phyloP scores from a whole-genome alignment of 2,888 invertebrate species.

The Arge pagana region DNA sequence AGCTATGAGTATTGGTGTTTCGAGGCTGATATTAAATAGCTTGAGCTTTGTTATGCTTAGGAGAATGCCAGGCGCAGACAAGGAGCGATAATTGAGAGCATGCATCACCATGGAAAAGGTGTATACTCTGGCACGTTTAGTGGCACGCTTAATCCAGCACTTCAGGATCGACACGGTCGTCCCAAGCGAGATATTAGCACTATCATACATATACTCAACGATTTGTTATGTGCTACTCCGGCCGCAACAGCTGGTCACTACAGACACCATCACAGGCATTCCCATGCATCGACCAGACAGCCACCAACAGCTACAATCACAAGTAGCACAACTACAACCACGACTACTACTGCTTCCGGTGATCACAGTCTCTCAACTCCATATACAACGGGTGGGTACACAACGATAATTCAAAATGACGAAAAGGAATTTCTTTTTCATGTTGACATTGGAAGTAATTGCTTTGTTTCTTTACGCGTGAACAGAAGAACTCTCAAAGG shows the following conservation, averaged over 20 bases:
- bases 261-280: conserved; percentile 49
- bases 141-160: conserved; percentile 89
- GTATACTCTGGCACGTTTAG: conserved; percentile 97
- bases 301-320: conserved; percentile 33
- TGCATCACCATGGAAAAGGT: conserved; percentile 93
- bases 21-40: conserved; percentile 1
- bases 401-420: neutral
- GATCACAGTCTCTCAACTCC: conserved; percentile 38
- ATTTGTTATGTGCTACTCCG: conserved; percentile 86
- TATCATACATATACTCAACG: conserved; percentile 94
- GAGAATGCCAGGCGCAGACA: conserved; percentile 59
- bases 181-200: conserved; percentile 94
- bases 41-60: conserved; percentile 32
- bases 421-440: neutral
- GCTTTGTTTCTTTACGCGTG: neutral
- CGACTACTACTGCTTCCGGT: conserved; percentile 30
- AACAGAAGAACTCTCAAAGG: conserved; percentile 64
- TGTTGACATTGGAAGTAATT: neutral
- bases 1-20: too few relatives aligned
- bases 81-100: conserved; percentile 87
- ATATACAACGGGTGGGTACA: conserved; percentile 42
- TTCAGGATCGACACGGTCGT: conserved; percentile 88
- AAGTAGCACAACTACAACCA: conserved; percentile 25
- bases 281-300: conserved; percentile 46
- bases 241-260: conserved; percentile 57